Evolutionary conservation across 2,888 invertebrate genomes (phyloP).

Genomic region (Ophion slaviceki): DNA sequence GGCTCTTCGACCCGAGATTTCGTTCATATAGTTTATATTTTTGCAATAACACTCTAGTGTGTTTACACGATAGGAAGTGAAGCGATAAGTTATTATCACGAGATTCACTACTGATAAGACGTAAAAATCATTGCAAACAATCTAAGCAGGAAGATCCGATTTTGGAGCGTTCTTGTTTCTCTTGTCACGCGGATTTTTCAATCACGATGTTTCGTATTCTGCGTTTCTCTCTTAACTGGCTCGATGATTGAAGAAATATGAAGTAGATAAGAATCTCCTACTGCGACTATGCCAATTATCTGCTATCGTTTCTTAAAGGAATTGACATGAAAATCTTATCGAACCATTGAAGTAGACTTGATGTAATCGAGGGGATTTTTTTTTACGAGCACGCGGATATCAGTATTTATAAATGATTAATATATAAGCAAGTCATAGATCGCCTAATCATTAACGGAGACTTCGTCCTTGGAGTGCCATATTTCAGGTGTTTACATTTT

Average conservation of each 20-base stretch:
- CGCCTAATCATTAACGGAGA: too few species aligned
- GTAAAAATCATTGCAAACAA: neutral
- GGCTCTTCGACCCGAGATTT: neutral
- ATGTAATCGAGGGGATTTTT: neutral
- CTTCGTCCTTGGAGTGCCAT: too few species aligned
- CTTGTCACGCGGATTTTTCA: neutral
- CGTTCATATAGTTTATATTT: neutral
- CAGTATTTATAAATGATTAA: too few species aligned
- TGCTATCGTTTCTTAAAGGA: neutral
- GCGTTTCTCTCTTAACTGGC: neutral
- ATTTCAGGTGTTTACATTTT: too few species aligned
- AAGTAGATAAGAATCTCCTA: slow-evolving; percentile 9
- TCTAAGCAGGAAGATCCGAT: slow-evolving; percentile 7
- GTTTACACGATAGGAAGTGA: neutral
- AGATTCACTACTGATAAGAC: slow-evolving; percentile 28
- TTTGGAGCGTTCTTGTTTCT: neutral
- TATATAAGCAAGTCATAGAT: too few species aligned
- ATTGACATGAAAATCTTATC: slow-evolving; percentile 5
- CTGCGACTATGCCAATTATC: neutral
- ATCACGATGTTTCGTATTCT: neutral
- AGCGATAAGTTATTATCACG: slow-evolving; percentile 6
- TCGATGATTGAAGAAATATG: neutral
- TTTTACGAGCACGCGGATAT: too few species aligned
- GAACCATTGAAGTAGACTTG: neutral
- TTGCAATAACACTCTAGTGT: neutral